Evolutionary conservation across 2,888 invertebrate species (phyloP), one percentile per base, ranked within the genome.

Genomic region (Nemotelus pantherinus): DNA sequence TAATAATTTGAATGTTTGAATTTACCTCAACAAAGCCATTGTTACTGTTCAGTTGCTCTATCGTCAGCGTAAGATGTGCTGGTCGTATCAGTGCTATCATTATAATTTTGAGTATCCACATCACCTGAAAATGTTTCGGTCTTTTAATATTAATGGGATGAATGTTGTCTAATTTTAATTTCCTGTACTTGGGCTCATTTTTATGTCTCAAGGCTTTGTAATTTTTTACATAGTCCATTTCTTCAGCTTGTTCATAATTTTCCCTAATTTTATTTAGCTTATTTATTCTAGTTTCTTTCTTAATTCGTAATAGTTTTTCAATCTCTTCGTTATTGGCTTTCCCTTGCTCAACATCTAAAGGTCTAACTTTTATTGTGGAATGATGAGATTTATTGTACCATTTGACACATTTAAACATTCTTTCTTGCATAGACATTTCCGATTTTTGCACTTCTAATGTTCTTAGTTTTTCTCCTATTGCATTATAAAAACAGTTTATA

Each of bases 131-230:
- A 78, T 78, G 67, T 25, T 75, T 80, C 48, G 60, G 75, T 78
- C 77, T 63, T 80, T 80, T 81, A 60, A 78, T 79, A 25, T 79
- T 80, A 25, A 43, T 45, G 50, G 77, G 64, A 25, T 77, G 71
- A 72, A 70, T 25, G 25, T 1, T 25, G 25, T 25, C 25, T 25
- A 25, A 25, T 25, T 25, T 25, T 1, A 48, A 44, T 77, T 75
- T 57, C 67, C 58, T 48, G 48, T 78, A 79, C 77, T 77, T 79
- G 70, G 78, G 77, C 75, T 80, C 80, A 50, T 80, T 47, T 74
- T 80, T 80, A 67, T 81, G 78, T 60, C 67, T 79, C 7, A 78
- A 53, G 41, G 76, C 63, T 55, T 58, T 79, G 53, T 79, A 80
- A 50, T 77, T 74, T 77, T 78, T 80, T 25, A 79, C 77, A 25